Evolutionary conservation across 1,140 invertebrate species (phyloP).

Genomic region (Euura saliciscinereae): DNA sequence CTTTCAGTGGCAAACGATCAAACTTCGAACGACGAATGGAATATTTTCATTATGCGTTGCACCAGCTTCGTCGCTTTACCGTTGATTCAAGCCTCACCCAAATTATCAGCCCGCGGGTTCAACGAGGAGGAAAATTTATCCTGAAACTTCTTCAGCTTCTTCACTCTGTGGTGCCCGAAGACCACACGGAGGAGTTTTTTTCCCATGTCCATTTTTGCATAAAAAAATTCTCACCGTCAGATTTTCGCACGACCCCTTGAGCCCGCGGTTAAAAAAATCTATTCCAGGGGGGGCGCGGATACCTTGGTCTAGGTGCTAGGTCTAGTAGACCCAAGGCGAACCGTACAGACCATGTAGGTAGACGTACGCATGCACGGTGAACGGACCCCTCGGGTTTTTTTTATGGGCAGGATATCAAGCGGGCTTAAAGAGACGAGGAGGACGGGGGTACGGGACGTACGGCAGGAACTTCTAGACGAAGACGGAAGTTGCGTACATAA

Average conservation of each 20-base stretch:
- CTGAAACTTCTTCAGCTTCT: not conserved
- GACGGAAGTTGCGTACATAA: conserved; percentile 45
- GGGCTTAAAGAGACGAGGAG: conserved; percentile 19
- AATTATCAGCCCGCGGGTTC: not conserved
- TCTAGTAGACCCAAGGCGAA: conserved; percentile 28
- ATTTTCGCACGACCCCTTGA: conserved; percentile 49
- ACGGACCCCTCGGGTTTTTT: conserved; percentile 30
- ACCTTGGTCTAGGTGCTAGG: conserved; percentile 40
- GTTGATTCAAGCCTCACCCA: not conserved
- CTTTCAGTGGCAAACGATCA: not conserved
- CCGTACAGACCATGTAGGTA: not conserved
- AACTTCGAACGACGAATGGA: not conserved
- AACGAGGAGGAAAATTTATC: not conserved
- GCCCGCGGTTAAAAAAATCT: conserved; percentile 12
- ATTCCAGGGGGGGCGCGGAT: conserved; percentile 11
- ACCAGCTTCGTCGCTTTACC: not conserved
- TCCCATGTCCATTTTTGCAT: conserved; percentile 60
- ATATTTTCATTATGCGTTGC: not conserved
- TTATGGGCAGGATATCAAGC: conserved; percentile 33
- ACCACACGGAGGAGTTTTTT: conserved; percentile 38
- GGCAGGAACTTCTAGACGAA: conserved; percentile 29
- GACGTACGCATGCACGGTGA: conserved; percentile 17
- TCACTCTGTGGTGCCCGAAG: not conserved
- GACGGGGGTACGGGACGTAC: conserved; percentile 19
- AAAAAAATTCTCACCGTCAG: conserved; percentile 57